These are phyloP conservation scores for Scelioninae gen. 2 DNA, from an alignment of 2,888 invertebrate genomes.

Conservation along the genomic window DNA sequence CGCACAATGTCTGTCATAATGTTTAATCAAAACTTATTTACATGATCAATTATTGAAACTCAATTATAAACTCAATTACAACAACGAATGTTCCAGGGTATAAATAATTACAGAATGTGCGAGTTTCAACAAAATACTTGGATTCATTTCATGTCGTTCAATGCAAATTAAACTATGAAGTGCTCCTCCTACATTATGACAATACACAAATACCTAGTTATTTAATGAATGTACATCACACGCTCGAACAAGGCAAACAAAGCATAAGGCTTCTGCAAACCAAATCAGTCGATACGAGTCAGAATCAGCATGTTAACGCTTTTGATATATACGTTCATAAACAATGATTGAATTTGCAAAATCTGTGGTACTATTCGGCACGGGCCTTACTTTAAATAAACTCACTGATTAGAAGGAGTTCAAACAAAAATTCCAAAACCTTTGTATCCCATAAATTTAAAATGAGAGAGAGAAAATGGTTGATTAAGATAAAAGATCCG, in stretches of 20 bases:
- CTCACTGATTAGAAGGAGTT: too few species aligned
- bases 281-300: conserved; percentile 32
- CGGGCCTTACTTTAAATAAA: too few species aligned
- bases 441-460: too few species aligned
- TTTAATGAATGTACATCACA: conserved; percentile 19
- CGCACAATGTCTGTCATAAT: too few species aligned
- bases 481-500: too few species aligned
- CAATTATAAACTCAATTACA: conserved; percentile 4
- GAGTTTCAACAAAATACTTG: neutral
- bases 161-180: conserved; percentile 11
- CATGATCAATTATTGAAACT: neutral
- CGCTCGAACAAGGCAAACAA: conserved; percentile 16
- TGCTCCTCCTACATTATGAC: conserved; percentile 14
- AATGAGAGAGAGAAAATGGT: too few species aligned
- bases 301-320: conserved; percentile 30
- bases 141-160: conserved; percentile 19
- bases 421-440: too few species aligned
- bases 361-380: neutral
- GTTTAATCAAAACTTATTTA: too few species aligned
- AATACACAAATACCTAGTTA: conserved; percentile 27
- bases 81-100: neutral
- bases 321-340: conserved; percentile 25
- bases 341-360: conserved; percentile 21
- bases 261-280: conserved; percentile 28
- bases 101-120: conserved; percentile 4